These are phyloP conservation scores for Bolborhynchus lineola DNA, from an alignment of 2,113 vertebrate genomes.

Conservation along the genomic window DNA sequence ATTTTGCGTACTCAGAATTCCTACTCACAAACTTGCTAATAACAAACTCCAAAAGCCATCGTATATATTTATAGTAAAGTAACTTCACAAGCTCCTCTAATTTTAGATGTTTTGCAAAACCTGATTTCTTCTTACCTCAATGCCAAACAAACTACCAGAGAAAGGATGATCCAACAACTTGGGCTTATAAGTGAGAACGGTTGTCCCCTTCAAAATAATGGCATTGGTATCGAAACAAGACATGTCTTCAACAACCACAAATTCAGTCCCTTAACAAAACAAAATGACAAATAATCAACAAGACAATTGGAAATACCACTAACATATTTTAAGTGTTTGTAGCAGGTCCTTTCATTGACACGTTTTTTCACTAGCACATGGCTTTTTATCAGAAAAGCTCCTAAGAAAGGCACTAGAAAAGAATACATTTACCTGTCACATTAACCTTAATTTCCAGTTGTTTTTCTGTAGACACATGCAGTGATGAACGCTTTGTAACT, in stretches of 20 bases:
- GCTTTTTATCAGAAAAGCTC: not conserved
- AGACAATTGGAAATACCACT: not conserved
- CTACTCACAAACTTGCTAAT: not conserved
- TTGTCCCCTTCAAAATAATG: slow-evolving; percentile 95
- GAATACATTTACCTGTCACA: slow-evolving; percentile 84
- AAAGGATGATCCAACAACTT: slow-evolving; percentile 90
- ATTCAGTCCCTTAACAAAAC: slow-evolving; percentile 88
- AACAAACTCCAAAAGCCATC: not conserved
- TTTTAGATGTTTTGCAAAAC: not conserved
- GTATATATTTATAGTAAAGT: not conserved
- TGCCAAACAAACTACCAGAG: slow-evolving; percentile 91
- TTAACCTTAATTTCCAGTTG: slow-evolving; percentile 94
- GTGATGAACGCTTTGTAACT: slow-evolving; percentile 92
- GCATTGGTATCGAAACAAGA: slow-evolving; percentile 90
- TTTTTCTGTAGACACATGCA: slow-evolving; percentile 81
- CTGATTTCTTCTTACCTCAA: slow-evolving; percentile 81
- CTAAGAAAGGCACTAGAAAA: not conserved
- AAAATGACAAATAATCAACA: not conserved
- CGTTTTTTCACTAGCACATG: not conserved
- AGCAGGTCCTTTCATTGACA: not conserved
- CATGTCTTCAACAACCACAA: slow-evolving; percentile 95
- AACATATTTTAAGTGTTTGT: not conserved
- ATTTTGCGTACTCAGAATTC: not conserved
- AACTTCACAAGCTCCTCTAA: not conserved
- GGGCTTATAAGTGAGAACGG: slow-evolving; percentile 96